Base-by-base conservation (phyloP, 2,113 vertebrate genomes). In the Grantiella picta region DNA sequence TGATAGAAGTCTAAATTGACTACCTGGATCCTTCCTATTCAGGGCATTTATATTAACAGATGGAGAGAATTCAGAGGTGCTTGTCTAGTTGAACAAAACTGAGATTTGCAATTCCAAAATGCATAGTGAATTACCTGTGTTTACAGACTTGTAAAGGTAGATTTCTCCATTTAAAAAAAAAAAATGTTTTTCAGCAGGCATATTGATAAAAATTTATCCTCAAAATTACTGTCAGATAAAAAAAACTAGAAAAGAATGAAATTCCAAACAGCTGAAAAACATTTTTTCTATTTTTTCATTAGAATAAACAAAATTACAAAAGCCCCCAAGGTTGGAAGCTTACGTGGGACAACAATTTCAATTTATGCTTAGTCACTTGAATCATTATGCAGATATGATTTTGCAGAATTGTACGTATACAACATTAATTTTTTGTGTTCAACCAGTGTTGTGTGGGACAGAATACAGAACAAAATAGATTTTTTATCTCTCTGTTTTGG, bases 251-350 rank as follows among this genome's bases (percentile, higher is more conserved):
- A 65, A 84, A 45, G 5, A 36, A 33, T 45, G 3, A 49, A 45
- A 61, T 66, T 66, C 20, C 52, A 29, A 50, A 36, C 11, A 25
- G 18, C 11, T 33, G 9, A 56, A 40, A 76, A 60, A 57, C n/a
- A 82, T 52, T 59, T 47, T 47, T 78, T 38, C 2, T 53, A 24
- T 29, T 63, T 78, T 86, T 66, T 22, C 4, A 11, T 53, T 59
- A 38, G 11, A 87, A 70, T 52, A 59, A 82, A 23, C 7, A 75
- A 92, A 89, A 82, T 47, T 0, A 12, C 9, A 64, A 31, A 63
- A 50, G 4, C 0, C 0, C 1, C 3, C 25, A 66, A 12, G 2
- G 7, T 12, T 45, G 33, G 17, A 78, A 49, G 10, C 8, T 81
- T 42, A 33, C 5, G 23, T 66, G 9, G 15, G 38, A n/a, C 15